Evolutionary conservation across 1,140 invertebrate species (phyloP), one percentile per base, ranked within the genome.

Genomic region (Agraylea sexmaculata): DNA sequence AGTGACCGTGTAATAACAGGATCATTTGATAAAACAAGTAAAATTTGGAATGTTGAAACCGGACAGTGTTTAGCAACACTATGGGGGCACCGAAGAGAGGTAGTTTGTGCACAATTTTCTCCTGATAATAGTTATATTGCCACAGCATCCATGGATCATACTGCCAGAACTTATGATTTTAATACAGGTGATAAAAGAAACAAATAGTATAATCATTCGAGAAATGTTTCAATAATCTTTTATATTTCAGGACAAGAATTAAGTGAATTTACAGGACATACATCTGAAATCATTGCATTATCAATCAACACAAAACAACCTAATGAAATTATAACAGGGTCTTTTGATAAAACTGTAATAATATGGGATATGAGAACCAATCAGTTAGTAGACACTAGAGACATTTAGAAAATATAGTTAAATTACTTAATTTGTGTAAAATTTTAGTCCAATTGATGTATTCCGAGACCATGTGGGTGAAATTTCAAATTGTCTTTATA

Each of bases 1-100:
- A 86, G 82, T 32, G 76, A 84, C 52, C 75, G 76, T 59, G 75
- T 85, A 12, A 60, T 81, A 18, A 86, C 83, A 0, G 80, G 79
- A 21, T 85, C 82, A 0, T 87, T 87, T 57, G 84, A 87, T 57
- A 82, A 79, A 56, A 83, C 81, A 0, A 78, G 75, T 17, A 77
- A 71, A 47, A 58, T 87, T 33, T 87, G 83, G 83, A 69, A 70
- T 40, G 60, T 73, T 1, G 64, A 64, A 37, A 75, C 68, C 1
- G 83, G 78, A 0, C 73, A 78, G 36, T 83, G 78, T 52, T 59
- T 78, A 17, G 61, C 73, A 37, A 83, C 75, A 0, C 68, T 83
- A 42, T 72, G 71, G 64, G 83, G 84, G 1, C 83, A 87, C 52
- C 64, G 67, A 1, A 79, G 72, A 0, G 82, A 86, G 61, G 73